Conservation (phyloP, 2,113 vertebrate genomes). For the Bos taurus region DNA sequence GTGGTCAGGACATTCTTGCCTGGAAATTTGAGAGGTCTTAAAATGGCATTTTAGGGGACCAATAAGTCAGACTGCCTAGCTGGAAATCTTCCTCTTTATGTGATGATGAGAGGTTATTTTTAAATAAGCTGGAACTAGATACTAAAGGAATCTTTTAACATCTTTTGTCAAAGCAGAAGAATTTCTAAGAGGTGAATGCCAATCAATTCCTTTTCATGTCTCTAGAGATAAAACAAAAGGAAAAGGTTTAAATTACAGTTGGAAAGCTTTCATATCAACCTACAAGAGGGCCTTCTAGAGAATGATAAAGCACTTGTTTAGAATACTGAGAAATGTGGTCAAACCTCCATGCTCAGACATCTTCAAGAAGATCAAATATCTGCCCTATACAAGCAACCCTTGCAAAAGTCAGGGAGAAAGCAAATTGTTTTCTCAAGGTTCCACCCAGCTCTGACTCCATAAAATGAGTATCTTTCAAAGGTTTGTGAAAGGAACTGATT, state of each 20-base stretch:
- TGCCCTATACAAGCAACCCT: not conserved
- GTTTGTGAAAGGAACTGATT: not conserved
- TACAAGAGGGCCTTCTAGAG: not conserved
- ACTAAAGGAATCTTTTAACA: slow-evolving; percentile 34
- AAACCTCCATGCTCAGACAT: not conserved
- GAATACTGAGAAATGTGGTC: not conserved
- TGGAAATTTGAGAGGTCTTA: slow-evolving; percentile 51
- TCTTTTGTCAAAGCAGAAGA: slow-evolving; percentile 42
- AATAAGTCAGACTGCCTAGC: not conserved
- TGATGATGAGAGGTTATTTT: slow-evolving; percentile 53
- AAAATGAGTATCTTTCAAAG: not conserved
- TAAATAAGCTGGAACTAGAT: slow-evolving; percentile 43
- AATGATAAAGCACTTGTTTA: not conserved
- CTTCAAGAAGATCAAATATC: not conserved
- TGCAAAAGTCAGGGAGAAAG: not conserved
- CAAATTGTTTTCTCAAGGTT: not conserved
- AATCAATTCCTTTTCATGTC: slow-evolving; percentile 39
- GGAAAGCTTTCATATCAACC: not conserved
- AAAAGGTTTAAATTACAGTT: slow-evolving; percentile 38
- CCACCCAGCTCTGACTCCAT: not conserved
- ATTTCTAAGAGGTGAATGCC: slow-evolving; percentile 30
- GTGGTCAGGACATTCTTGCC: not conserved
- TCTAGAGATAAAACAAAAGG: not conserved
- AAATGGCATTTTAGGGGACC: not conserved
- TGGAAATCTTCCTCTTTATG: slow-evolving; percentile 1